phyloP scores from a whole-genome alignment of 1,140 invertebrate genomes.

The Pseudomyrmex flavicornis region DNA sequence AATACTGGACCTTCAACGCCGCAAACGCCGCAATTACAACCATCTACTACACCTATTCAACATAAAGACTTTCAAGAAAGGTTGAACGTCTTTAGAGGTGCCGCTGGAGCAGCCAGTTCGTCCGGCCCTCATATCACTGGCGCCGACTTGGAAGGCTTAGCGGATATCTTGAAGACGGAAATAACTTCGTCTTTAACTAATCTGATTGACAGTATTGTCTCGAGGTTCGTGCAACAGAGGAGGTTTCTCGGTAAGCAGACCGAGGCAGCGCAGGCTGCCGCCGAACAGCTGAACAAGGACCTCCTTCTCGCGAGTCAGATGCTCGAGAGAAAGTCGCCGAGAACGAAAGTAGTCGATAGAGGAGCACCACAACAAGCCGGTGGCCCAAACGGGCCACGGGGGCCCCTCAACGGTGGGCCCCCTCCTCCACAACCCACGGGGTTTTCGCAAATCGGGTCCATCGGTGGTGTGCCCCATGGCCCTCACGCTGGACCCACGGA shows the following conservation, averaged over 20 bases:
- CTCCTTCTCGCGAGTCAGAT: conserved; percentile 91
- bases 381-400: conserved; percentile 83
- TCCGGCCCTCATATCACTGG: conserved; percentile 88
- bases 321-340: conserved; percentile 93
- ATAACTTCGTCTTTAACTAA: conserved; percentile 93
- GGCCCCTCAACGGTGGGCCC: conserved; percentile 84
- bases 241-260: conserved; percentile 91
- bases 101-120: conserved; percentile 79
- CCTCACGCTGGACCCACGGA: conserved; percentile 84
- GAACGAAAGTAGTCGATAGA: conserved; percentile 91
- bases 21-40: conserved; percentile 76
- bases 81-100: conserved; percentile 81
- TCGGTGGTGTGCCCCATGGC: conserved; percentile 79
- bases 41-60: conserved; percentile 84
- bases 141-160: conserved; percentile 93
- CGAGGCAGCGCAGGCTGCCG: conserved; percentile 90
- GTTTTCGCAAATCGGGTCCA: conserved; percentile 82
- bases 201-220: conserved; percentile 95
- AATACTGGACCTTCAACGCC: conserved; percentile 79
- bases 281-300: conserved; percentile 93
- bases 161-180: conserved; percentile 95
- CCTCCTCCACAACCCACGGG: conserved; percentile 84
- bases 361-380: conserved; percentile 82
- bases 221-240: conserved; percentile 93
- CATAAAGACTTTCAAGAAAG: conserved; percentile 85